Percentiles rank a stretch among this genome's conserved stretches.
Evolutionary conservation across 2,113 vertebrate genomes (phyloP).

Genomic region (sheep (Ovis aries)): ARS-UI_Ramb_v3.0 NC_056069.1:49924501-49925000

Average conservation of each 20-base stretch:
- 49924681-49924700: neutral
- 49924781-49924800: neutral
- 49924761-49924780: neutral
- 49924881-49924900: neutral
- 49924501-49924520: neutral
- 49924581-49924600: neutral
- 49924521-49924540: neutral
- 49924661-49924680: neutral
- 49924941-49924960: neutral
- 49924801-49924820: neutral
- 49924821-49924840: neutral
- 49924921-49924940: neutral
- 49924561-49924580: neutral
- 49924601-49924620: neutral
- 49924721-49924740: neutral
- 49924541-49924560: neutral
- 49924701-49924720: neutral
- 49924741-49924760: neutral
- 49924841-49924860: neutral
- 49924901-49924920: neutral
- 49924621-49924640: neutral
- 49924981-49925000: neutral
- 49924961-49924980: neutral
- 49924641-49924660: neutral
- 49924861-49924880: neutral